Evolutionary conservation across 2,888 invertebrate species (phyloP), one percentile per base, ranked within the genome.

Genomic region (Anodontia alba): DNA sequence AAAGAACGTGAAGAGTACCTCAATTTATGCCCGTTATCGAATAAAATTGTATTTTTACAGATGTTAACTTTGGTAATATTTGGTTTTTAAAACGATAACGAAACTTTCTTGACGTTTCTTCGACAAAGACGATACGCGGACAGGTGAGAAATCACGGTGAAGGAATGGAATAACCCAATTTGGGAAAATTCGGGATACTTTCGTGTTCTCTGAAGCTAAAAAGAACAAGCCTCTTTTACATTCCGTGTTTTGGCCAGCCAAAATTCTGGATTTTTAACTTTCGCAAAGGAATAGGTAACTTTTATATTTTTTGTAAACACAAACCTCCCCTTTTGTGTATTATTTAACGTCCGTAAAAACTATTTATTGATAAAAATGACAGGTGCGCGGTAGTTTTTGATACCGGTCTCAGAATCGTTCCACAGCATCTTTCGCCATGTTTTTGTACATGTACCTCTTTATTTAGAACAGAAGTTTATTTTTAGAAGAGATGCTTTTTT

Each of bases 111-210:
- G 12, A 38, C 38, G 7, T 12, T 38, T 12, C 38, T 8, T 38
- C 38, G 38, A 38, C 38, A 12, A 38, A 5, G 8, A 3, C n/a
- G 49, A n/a, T 20, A 10, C 49, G 10, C 8, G 49, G 33, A 33
- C 62, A 62, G 62, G 62, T 62, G 33, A 62, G 33, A 31, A 5
- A 33, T 1, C 62, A 1, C 62, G 31, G 29, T 62, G 23, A 23
- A n/a, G 26, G 26, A 73, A 68, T 77, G 73, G 72, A 31, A 51
- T 68, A 7, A 17, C 38, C 77, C 66, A 67, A 66, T 77, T 54
- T 42, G 42, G 38, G 36, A 68, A 38, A 54, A 26, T 73, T 72
- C 72, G 77, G 72, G 77, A 67, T 73, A 68, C 77, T 77, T 73
- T 77, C 62, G 62, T 62, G 33, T 62, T 62, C 29, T 33, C 33